Evolutionary conservation across 2,113 vertebrate genomes (phyloP).

Genomic region (Pluvialis apricaria): DNA sequence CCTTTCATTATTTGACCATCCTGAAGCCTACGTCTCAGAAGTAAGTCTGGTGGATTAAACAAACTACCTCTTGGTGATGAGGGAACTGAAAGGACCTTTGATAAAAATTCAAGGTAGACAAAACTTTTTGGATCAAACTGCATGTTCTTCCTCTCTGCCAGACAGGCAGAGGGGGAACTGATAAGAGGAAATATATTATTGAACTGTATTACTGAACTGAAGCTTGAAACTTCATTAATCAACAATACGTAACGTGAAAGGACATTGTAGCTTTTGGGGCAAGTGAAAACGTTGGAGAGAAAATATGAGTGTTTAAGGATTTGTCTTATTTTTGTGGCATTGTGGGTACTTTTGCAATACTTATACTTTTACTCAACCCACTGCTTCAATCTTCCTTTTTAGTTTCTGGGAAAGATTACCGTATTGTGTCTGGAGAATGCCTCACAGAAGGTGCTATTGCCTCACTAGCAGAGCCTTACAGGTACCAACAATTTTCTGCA

Average conservation of each 20-base stretch:
- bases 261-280: neutral
- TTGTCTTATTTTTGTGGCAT: constrained; percentile 1
- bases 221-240: neutral
- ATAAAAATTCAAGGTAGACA: neutral
- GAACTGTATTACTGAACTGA: neutral
- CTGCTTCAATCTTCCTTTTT: neutral
- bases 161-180: neutral
- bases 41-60: neutral
- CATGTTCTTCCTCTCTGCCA: neutral
- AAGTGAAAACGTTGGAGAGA: neutral
- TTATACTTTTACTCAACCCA: constrained; percentile 19
- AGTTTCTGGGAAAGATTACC: neutral
- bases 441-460: neutral
- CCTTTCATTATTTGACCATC: neutral
- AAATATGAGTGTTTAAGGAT: neutral
- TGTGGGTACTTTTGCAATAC: constrained; percentile 7
- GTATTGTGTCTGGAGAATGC: neutral
- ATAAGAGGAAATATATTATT: neutral
- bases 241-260: neutral
- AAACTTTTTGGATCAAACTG: neutral
- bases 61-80: neutral
- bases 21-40: neutral
- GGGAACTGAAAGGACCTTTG: neutral
- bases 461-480: neutral
- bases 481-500: neutral